Evolutionary conservation across 2,113 vertebrate species (phyloP), one percentile per base, ranked within the genome.

Genomic region (Takifugu flavidus): DNA sequence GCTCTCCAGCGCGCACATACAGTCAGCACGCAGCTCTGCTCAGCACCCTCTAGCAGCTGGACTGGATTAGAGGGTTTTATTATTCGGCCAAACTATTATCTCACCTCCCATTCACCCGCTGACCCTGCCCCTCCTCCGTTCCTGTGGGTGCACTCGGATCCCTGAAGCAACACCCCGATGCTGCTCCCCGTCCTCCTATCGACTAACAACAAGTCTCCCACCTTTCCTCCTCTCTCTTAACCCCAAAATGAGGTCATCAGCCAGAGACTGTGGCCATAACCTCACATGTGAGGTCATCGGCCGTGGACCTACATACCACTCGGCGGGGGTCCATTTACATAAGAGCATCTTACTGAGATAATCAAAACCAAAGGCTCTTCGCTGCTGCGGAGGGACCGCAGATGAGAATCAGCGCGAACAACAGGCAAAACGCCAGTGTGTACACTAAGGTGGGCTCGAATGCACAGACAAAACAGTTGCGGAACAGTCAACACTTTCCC

Each of bases 71-170:
- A 56, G 57, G 71, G 57, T 80, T 77, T 78, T 86, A 84, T 77
- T 82, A 80, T 79, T 76, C 62, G 31, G 81, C 88, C 86, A 83
- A 88, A 85, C 73, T 86, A 87, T 88, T 88, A 86, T 86, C 86
- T 86, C 85, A 86, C 85, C 85, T 86, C 82, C 75, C 78, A 72
- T 67, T 84, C 78, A 86, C 82, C 83, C 74, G 46, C 72, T 83
- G 83, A 83, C 83, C 88, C 82, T 62, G 70, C 73, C 82, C 79
- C 85, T 81, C 80, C 74, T 85, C 85, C 80, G 81, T 80, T 78
- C 78, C 85, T 83, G 72, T 82, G 82, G 77, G 83, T 77, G 63
- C 67, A 72, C 68, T 72, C 65, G 12, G 13, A 70, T 81, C 78
- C 78, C 80, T 4, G 28, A 72, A 67, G 59, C 49, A 68, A 76